Evolutionary conservation across 2,888 invertebrate species (phyloP).

Genomic region (Polydrusus tereticollis): DNA sequence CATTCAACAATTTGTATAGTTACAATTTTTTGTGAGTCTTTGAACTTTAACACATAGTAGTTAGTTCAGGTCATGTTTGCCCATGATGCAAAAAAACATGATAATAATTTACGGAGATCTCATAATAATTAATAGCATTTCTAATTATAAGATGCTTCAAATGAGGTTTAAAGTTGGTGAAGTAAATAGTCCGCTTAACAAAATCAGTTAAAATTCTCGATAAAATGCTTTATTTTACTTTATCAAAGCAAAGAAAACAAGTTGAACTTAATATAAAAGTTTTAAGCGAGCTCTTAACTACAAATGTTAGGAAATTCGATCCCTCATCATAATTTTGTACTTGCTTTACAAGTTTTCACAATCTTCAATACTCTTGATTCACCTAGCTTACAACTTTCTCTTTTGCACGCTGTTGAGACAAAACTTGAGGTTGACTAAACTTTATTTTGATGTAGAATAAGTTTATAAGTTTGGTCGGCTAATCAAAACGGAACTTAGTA

Average conservation of each 20-base stretch:
- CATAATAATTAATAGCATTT: too few relatives aligned
- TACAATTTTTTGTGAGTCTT: too few relatives aligned
- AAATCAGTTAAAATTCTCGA: neutral
- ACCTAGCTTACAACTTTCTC: slow-evolving; percentile 44
- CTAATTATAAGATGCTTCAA: too few relatives aligned
- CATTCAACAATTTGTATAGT: too few relatives aligned
- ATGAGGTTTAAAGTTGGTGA: too few relatives aligned
- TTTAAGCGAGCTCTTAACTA: slow-evolving; percentile 24
- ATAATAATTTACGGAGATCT: too few relatives aligned
- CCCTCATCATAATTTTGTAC: slow-evolving; percentile 40
- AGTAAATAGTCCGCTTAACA: too few relatives aligned
- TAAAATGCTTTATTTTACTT: neutral
- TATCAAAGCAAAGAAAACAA: slow-evolving; percentile 13
- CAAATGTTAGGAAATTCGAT: slow-evolving; percentile 40
- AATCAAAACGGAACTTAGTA: slow-evolving; percentile 41
- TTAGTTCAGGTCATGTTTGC: too few relatives aligned
- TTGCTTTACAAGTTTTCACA: slow-evolving; percentile 39
- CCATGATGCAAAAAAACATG: too few relatives aligned
- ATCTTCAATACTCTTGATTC: slow-evolving; percentile 41
- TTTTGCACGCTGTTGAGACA: slow-evolving; percentile 33
- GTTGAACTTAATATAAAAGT: slow-evolving; percentile 35
- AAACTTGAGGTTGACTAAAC: slow-evolving; percentile 36
- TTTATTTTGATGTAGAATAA: slow-evolving; percentile 45
- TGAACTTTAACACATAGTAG: too few relatives aligned
- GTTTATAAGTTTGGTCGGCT: slow-evolving; percentile 40